phyloP scores from a whole-genome alignment of 2,888 invertebrate species.

The Lobophora halterata region DNA sequence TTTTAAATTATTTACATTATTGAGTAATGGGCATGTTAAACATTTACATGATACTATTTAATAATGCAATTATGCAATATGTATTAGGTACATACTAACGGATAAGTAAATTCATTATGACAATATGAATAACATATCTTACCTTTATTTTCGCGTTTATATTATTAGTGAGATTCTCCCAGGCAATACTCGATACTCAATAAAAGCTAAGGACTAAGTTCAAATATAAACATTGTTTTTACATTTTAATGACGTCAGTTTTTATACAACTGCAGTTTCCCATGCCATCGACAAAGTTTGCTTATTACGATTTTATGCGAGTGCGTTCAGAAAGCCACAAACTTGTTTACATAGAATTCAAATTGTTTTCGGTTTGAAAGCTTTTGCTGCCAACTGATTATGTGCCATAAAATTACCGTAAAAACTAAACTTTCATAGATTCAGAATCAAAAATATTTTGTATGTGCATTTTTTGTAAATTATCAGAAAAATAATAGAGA shows the following conservation, averaged over 20 bases:
- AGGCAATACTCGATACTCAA: too few species aligned
- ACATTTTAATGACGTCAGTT: constrained; percentile 20
- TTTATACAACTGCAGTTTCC: constrained; percentile 40
- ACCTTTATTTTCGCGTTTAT: neutral
- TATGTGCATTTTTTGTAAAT: too few species aligned
- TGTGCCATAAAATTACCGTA: constrained; percentile 25
- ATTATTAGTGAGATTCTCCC: neutral
- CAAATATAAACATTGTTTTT: constrained; percentile 27
- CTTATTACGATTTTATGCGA: constrained; percentile 70
- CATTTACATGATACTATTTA: too few species aligned
- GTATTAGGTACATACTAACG: too few species aligned
- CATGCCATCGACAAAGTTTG: constrained; percentile 67
- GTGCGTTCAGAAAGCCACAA: constrained; percentile 61
- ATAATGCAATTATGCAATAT: too few species aligned
- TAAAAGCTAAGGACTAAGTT: constrained; percentile 13
- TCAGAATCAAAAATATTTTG: too few species aligned
- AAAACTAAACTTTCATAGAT: too few species aligned
- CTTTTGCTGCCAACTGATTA: constrained; percentile 58
- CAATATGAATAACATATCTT: too few species aligned
- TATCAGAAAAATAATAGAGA: too few species aligned
- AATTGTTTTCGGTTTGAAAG: constrained; percentile 68
- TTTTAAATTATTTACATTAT: too few species aligned
- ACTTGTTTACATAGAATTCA: constrained; percentile 75
- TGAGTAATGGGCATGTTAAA: too few species aligned
- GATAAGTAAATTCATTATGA: too few species aligned